Conservation (phyloP, 2,113 vertebrate genomes). For the Piaya cayana region DNA sequence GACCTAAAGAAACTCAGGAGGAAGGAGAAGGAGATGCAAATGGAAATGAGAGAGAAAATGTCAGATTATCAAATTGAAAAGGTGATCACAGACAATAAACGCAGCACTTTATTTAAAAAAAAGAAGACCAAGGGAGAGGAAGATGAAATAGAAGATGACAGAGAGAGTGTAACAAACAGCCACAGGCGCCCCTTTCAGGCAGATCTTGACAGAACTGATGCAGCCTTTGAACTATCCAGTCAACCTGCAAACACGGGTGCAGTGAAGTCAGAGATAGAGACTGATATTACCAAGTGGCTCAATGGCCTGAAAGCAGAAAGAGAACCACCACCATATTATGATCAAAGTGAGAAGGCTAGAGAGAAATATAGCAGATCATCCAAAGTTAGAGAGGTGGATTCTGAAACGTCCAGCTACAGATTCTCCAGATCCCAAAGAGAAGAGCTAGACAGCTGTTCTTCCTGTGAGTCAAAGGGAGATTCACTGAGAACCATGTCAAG, state of each 20-base stretch:
- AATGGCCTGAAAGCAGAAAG: constrained; percentile 79
- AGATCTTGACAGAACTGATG: constrained; percentile 57
- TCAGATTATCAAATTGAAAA: constrained; percentile 88
- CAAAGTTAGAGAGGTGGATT: constrained; percentile 61
- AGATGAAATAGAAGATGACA: constrained; percentile 44
- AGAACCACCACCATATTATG: constrained; percentile 61
- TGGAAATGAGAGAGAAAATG: constrained; percentile 89
- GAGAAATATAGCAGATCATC: constrained; percentile 72
- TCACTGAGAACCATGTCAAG: constrained; percentile 68
- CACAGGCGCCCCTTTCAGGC: background rate
- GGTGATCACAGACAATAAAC: constrained; percentile 88
- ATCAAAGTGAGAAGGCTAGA: constrained; percentile 65
- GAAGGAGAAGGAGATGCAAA: constrained; percentile 88
- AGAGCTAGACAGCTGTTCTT: constrained; percentile 66
- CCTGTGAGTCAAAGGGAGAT: constrained; percentile 62
- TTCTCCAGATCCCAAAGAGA: constrained; percentile 76
- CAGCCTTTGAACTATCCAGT: constrained; percentile 53
- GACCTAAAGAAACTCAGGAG: constrained; percentile 85
- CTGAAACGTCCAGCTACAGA: constrained; percentile 80
- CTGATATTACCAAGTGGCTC: constrained; percentile 86
- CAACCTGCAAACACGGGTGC: constrained; percentile 48
- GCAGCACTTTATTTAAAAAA: constrained; percentile 94
- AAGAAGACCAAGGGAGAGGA: constrained; percentile 84
- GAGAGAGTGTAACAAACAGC: constrained; percentile 50
- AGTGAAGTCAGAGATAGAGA: constrained; percentile 61